A percentile compares a stretch with the other conserved stretches of the same genome.
phyloP scores from a whole-genome alignment of 2,888 invertebrate genomes.

The Dexiosoma caninum region DNA sequence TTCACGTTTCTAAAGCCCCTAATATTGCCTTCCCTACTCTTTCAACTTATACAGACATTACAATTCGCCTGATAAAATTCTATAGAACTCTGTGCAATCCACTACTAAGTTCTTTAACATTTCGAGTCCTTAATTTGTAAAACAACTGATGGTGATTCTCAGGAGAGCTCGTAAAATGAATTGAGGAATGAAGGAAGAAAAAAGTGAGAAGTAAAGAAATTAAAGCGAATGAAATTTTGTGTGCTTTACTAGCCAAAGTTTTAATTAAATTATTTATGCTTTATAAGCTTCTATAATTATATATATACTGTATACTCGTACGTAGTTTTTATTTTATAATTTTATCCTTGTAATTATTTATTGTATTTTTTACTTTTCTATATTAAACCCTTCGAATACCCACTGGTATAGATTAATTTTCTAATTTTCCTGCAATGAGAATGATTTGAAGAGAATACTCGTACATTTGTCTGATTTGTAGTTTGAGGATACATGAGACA shows the following conservation, averaged over 20 bases:
- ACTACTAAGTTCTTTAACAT: neutral
- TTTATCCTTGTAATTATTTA: neutral
- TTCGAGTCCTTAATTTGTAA: neutral
- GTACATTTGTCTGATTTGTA: no score
- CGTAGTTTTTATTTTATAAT: neutral
- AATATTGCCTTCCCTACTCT: no score
- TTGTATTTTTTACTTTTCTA: neutral
- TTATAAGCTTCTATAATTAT: constrained; percentile 20
- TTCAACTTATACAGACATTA: no score
- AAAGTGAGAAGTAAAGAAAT: neutral
- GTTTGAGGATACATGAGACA: no score
- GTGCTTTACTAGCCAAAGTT: constrained; percentile 36
- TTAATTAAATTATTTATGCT: constrained; percentile 54
- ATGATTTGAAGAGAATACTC: no score
- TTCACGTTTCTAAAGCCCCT: no score
- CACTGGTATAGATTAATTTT: neutral
- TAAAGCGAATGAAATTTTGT: neutral
- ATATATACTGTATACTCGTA: no score
- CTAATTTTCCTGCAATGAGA: no score
- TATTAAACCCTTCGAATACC: neutral
- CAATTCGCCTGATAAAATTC: no score
- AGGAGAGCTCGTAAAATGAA: neutral
- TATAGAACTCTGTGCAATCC: neutral
- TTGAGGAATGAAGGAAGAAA: neutral
- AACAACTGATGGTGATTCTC: neutral